Evolutionary conservation across 1,140 invertebrate genomes (phyloP), one percentile per base, ranked within the genome.

Genomic region (Drosophila orena): DNA sequence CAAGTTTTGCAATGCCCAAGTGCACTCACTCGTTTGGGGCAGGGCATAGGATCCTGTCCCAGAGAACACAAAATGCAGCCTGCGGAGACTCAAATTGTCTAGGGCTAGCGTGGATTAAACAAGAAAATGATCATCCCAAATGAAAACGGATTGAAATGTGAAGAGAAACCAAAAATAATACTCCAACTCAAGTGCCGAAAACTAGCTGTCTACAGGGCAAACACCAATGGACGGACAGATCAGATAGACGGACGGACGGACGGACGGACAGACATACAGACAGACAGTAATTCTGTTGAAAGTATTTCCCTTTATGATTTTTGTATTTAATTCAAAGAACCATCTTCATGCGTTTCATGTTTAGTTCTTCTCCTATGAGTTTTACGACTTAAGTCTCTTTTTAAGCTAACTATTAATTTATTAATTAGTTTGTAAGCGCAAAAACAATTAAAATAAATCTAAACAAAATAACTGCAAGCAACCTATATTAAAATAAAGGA

Each of bases 41-140:
- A 68, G 15, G 65, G 3, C 46, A 44, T 11, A 27, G 24, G 35
- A 47, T 20, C 37, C 54, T 69, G 52, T 30, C 68, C 53, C 53
- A 74, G 20, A 27, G 24, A 42, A 43, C 35, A 50, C 55, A 55
- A n/a, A 47, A 60, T 11, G 81, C 81, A 61, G 70, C 89, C 89
- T 91, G 89, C 83, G 70, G 89, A 91, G 89, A 91, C 89, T 89
- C 64, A 47, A 88, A 62, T 91, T 89, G 90, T 91, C 90, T 91
- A 91, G 75, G 90, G 90, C 75, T 78, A 50, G 66, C 64, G 57
- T 61, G 60, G 49, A 27, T 27, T 27, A 46, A 7, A 17, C 24
- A 40, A 42, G 15, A 38, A 54, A 46, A 30, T 42, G 30, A 64
- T 15, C 38, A 58, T 34, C n/a, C 11, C 22, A 43, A 56, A 43